Percentiles rank a stretch among this genome's conserved stretches.
Conservation (phyloP, 2,797 vertebrate genomes). For the Botia almorhae region DNA sequence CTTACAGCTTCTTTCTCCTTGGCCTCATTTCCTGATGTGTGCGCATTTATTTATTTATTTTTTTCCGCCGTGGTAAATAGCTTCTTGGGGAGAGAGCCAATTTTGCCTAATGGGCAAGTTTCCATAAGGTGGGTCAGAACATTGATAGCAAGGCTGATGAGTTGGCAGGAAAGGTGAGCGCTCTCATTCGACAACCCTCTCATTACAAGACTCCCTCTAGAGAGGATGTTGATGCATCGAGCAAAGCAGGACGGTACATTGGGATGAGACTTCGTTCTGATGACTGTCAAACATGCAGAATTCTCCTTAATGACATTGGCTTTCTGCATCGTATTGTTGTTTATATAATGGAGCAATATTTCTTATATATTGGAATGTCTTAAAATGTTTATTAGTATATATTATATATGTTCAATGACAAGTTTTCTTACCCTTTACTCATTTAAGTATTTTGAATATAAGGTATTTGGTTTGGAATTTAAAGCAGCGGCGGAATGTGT, state of each 20-base stretch:
- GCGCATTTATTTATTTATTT: slow-evolving; percentile 65
- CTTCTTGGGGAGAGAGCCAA: slow-evolving; percentile 61
- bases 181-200: slow-evolving; percentile 50
- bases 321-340: slow-evolving; percentile 17
- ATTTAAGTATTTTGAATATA: no score
- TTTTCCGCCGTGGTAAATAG: slow-evolving; percentile 63
- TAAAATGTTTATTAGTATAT: slow-evolving; percentile 13
- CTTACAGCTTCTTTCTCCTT: slow-evolving; percentile 72
- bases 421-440: no score
- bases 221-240: slow-evolving; percentile 47
- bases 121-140: slow-evolving; percentile 55
- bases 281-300: slow-evolving; percentile 35
- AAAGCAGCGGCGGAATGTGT: no score
- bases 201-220: slow-evolving; percentile 53
- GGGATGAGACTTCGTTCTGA: slow-evolving; percentile 33
- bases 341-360: not conserved
- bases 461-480: no score
- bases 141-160: slow-evolving; percentile 60
- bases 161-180: slow-evolving; percentile 62
- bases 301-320: slow-evolving; percentile 9
- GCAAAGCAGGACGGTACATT: slow-evolving; percentile 19
- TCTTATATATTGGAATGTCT: no score
- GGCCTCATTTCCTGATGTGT: slow-evolving; percentile 67
- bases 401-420: no score
- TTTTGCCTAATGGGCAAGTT: slow-evolving; percentile 70